phyloP scores from a whole-genome alignment of 2,797 vertebrate genomes.

The Orientallactaga sibirica region DNA sequence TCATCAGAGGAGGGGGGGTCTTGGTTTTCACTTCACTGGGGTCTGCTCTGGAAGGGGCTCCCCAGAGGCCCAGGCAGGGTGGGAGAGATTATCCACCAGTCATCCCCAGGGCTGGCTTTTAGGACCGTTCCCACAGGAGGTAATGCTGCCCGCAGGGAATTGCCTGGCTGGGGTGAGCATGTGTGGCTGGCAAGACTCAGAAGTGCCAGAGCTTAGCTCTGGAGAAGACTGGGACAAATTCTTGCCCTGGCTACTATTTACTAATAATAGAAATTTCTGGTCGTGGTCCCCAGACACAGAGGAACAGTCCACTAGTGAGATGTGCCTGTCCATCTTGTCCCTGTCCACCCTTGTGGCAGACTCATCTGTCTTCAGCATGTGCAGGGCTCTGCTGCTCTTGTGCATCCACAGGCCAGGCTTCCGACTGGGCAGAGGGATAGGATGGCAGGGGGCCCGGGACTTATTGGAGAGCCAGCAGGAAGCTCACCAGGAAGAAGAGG shows the following conservation, averaged over 20 bases:
- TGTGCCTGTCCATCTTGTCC: neutral
- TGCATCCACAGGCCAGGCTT: too few relatives aligned
- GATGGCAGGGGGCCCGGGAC: neutral
- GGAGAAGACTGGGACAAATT: neutral
- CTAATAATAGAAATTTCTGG: neutral
- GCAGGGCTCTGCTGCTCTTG: too few relatives aligned
- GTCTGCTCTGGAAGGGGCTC: neutral
- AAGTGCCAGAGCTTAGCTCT: neutral
- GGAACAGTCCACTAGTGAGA: neutral
- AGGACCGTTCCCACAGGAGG: neutral
- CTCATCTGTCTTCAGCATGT: too few relatives aligned
- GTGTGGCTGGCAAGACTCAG: neutral
- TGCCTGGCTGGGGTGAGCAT: too few relatives aligned
- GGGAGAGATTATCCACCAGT: neutral
- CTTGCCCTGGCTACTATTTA: neutral
- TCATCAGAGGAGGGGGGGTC: neutral
- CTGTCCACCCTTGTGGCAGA: neutral
- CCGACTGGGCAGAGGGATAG: fast-evolving
- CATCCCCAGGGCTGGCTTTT: neutral
- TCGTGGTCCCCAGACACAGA: fast-evolving
- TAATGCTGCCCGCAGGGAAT: neutral
- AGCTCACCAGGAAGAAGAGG: neutral
- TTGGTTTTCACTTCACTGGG: neutral
- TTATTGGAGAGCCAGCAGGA: neutral
- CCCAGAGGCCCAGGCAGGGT: neutral